Evolutionary conservation across 1,140 invertebrate species (phyloP).

Genomic region (Zaprionus inermis): DNA sequence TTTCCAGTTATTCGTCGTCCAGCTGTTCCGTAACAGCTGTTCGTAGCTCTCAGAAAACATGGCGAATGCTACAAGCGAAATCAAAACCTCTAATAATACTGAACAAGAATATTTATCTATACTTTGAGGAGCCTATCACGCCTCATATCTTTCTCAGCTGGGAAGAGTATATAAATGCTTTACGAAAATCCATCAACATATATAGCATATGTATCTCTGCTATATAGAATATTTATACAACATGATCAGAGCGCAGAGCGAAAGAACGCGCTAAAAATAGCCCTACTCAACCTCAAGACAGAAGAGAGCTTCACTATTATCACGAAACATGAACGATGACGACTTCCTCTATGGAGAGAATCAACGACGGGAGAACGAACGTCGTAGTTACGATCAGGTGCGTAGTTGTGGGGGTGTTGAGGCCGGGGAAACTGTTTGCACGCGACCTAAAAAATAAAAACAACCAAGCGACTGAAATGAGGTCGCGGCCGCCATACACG

Average conservation of each 20-base stretch:
- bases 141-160: neutral
- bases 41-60: too few relatives aligned
- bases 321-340: neutral
- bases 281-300: neutral
- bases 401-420: constrained; percentile 4
- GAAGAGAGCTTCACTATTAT: neutral
- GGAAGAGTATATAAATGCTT: neutral
- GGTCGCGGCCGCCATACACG: constrained; percentile 69
- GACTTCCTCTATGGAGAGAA: neutral
- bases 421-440: constrained; percentile 52
- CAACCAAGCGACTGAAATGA: constrained; percentile 57
- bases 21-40: too few relatives aligned
- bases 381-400: constrained; percentile 13
- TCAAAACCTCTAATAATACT: too few relatives aligned
- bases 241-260: neutral
- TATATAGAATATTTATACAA: neutral
- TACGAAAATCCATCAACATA: neutral
- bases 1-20: too few relatives aligned
- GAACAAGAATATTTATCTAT: neutral
- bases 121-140: too few relatives aligned
- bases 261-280: neutral
- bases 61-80: too few relatives aligned
- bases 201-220: neutral
- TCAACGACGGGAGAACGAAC: neutral
- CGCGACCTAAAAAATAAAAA: constrained; percentile 75